Conservation (phyloP, 2,888 invertebrate species). For the Pedicia rivosa region DNA sequence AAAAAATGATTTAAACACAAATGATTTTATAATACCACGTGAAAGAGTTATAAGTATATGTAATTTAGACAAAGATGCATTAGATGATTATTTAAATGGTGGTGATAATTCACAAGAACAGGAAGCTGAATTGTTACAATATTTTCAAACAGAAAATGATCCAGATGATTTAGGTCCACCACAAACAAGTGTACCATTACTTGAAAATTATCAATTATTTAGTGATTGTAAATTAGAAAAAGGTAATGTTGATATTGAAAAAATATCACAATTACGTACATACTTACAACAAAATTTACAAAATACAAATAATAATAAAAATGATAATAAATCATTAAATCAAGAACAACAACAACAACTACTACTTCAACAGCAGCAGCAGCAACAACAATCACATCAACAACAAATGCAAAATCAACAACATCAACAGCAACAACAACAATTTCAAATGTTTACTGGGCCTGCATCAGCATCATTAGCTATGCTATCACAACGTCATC, state of each 20-base stretch:
- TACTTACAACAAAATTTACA: conserved; percentile 16
- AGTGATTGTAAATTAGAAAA: conserved; percentile 9
- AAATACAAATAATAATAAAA: conserved; percentile 1
- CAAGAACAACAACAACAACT: conserved; percentile 10
- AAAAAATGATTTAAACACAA: conserved; percentile 19
- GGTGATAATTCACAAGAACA: conserved; percentile 62
- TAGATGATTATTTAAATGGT: conserved; percentile 66
- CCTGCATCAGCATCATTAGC: conserved; percentile 32
- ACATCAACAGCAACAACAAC: conserved; percentile 16
- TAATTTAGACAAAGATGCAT: conserved; percentile 62
- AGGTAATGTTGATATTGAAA: conserved; percentile 29
- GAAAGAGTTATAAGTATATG: conserved; percentile 59
- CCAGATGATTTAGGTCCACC: conserved; percentile 1
- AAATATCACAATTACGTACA: conserved; percentile 56
- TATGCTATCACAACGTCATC: conserved; percentile 23
- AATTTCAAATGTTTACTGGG: too few species aligned
- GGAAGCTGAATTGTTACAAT: conserved; percentile 71
- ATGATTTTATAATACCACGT: conserved; percentile 37
- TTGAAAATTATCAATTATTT: conserved; percentile 13
- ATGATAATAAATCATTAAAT: background rate
- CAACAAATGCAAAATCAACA: conserved; percentile 14
- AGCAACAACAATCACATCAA: conserved; percentile 9
- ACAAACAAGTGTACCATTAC: conserved; percentile 8
- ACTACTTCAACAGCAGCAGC: conserved; percentile 32
- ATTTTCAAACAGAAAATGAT: conserved; percentile 40